phyloP scores from a whole-genome alignment of 2,113 vertebrate genomes.

The Oenanthe melanoleuca region DNA sequence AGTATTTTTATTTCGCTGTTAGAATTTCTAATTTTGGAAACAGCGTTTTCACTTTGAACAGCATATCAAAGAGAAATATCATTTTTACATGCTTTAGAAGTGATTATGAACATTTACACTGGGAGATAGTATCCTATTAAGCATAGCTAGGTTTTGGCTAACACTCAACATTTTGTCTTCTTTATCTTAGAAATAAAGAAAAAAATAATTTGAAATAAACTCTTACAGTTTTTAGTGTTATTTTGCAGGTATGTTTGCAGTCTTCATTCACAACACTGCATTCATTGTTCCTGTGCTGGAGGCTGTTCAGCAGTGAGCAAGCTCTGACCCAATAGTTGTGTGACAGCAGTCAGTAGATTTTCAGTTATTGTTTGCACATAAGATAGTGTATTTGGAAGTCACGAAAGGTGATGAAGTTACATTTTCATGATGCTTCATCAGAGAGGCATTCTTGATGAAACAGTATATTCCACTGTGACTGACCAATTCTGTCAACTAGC shows the following conservation, averaged over 20 bases:
- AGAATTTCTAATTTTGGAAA: conserved; percentile 29
- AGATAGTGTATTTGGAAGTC: neutral
- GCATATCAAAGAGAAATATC: neutral
- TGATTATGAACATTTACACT: neutral
- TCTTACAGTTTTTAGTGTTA: neutral
- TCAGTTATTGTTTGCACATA: neutral
- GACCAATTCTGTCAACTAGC: neutral
- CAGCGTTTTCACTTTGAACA: conserved; percentile 1
- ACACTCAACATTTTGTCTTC: neutral
- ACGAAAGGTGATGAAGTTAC: neutral
- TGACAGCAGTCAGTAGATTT: neutral
- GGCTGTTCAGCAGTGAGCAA: neutral
- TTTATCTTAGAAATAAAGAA: neutral
- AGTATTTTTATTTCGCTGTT: neutral
- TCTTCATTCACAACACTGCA: neutral
- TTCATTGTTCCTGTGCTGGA: neutral
- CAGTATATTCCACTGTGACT: neutral
- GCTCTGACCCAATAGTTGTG: neutral
- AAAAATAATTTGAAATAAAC: neutral
- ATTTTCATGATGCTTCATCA: neutral
- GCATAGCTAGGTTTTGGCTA: neutral
- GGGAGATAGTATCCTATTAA: neutral
- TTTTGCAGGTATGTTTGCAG: neutral
- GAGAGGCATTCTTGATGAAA: neutral
- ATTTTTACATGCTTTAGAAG: neutral